Evolutionary conservation across 2,888 invertebrate species (phyloP), one percentile per base, ranked within the genome.

Genomic region (Malachius bipustulatus): DNA sequence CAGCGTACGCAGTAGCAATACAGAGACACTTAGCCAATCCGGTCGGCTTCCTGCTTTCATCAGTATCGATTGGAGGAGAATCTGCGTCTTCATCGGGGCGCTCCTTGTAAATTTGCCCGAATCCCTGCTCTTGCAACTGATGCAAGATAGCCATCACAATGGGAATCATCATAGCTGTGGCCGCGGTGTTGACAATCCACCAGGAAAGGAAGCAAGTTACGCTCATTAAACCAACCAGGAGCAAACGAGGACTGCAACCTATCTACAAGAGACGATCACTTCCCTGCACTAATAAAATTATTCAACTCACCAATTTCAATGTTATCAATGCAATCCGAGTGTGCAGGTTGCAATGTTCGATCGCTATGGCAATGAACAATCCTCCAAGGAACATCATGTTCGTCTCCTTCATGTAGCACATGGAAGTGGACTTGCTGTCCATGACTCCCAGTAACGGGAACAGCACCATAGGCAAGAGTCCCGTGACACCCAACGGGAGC

Each of bases 181-280:
- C 34, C 15, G 37, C 34, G 4, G 37, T 37, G 16, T 37, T 37
- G n/a, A 32, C 32, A 4, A 37, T 26, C 37, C 37, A 37, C 14
- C 32, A 26, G 4, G 37, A 37, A 11, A 30, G 24, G 6, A 34
- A 37, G 14, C 32, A 32, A 1, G 37, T 37, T 30, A 37, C 31
- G 3, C 2, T 1, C 29, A 34, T 33, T 12, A 37, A 19, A 14
- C 37, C 37, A 1, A 34, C 2, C 10, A 34, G 33, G 4, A 37
- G 13, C 26, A 11, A 15, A 15, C 12, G 30, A 3, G 37, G 37
- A 16, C 37, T 34, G n/a, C 24, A 16, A 3, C 37, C 37, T 2
- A 37, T 4, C 24, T 19, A 19, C 6, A 19, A 19, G n/a, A n/a
- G n/a, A n/a, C n/a, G n/a, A n/a, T n/a, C n/a, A n/a, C n/a, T n/a